Base-by-base conservation (phyloP, 2,888 invertebrate species). In the Sepioteuthis lessoniana region DNA sequence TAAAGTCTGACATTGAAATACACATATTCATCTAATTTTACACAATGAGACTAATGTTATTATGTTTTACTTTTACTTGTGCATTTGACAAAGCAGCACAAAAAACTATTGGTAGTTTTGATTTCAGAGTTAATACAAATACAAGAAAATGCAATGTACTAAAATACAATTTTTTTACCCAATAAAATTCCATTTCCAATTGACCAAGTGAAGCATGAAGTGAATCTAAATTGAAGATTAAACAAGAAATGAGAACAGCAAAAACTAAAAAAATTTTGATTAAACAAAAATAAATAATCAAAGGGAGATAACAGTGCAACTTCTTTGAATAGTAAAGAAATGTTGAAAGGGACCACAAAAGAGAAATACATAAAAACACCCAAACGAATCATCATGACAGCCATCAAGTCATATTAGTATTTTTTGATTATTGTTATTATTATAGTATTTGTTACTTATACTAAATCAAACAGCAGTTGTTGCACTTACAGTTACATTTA, bases 151-250 rank as follows among this genome's bases (percentile, higher is more conserved):
- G 76, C n/a, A 13, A 35, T n/a, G n/a, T 76, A 76, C 35, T 76
- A 76, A 76, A 76, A 76, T n/a, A 76, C 76, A 7, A 76, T 10
- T 42, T 42, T n/a, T n/a, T 76, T 8, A 28, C 31, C 16, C 76
- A 76, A 2, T n/a, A 76, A 76, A 76, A 76, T 76, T 76, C n/a
- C 19, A 35, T 76, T 76, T 76, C 76, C 76, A 76, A 76, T 76
- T 76, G 76, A 76, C 76, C 76, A 76, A 76, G 76, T n/a, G n/a
- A 76, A 76, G 76, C 35, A 76, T n/a, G n/a, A 19, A 76, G 76
- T 76, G n/a, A 76, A n/a, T 76, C 76, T 76, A 76, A n/a, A 76
- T 76, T 76, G 76, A 76, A 76, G 76, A 76, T 76, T 76, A 76
- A 2, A 31, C 55, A 28, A 55, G 55, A 76, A 76, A 76, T 13